Evolutionary conservation across 53 echinoderm and acorn worm species (phyloP).

Genomic region (Zoroaster sp.): DNA sequence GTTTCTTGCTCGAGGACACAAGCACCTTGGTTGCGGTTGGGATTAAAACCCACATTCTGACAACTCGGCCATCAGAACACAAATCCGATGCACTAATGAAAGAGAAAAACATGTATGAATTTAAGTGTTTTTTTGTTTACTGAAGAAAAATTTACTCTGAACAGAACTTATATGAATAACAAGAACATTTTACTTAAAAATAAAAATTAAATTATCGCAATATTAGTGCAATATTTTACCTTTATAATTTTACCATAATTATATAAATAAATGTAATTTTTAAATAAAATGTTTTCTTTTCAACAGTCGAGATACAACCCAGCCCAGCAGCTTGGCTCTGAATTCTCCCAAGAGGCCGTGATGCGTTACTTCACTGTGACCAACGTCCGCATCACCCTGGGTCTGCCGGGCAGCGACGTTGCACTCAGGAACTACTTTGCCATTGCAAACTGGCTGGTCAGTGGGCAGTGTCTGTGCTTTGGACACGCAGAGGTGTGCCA

Average conservation of each 20-base stretch:
- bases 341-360: conserved; percentile 58
- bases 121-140: too few species aligned
- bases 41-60: too few species aligned
- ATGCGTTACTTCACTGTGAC: conserved; percentile 68
- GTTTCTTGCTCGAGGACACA: too few species aligned
- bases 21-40: too few species aligned
- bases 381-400: conserved; percentile 68
- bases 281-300: neutral
- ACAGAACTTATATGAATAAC: too few species aligned
- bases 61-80: too few species aligned
- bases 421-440: conserved; percentile 71
- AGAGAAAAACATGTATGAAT: too few species aligned
- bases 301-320: conserved; percentile 81
- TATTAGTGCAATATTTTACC: too few species aligned
- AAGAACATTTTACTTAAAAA: too few species aligned
- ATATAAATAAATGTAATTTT: neutral
- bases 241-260: neutral
- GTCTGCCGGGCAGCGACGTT: conserved; percentile 49
- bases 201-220: too few species aligned
- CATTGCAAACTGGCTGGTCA: conserved; percentile 86
- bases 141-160: too few species aligned
- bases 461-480: conserved; percentile 90
- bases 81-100: too few species aligned
- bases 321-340: conserved; percentile 59
- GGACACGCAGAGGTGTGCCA: conserved; percentile 82